Conservation (phyloP, 2,888 invertebrate genomes). For the Elegia similella region DNA sequence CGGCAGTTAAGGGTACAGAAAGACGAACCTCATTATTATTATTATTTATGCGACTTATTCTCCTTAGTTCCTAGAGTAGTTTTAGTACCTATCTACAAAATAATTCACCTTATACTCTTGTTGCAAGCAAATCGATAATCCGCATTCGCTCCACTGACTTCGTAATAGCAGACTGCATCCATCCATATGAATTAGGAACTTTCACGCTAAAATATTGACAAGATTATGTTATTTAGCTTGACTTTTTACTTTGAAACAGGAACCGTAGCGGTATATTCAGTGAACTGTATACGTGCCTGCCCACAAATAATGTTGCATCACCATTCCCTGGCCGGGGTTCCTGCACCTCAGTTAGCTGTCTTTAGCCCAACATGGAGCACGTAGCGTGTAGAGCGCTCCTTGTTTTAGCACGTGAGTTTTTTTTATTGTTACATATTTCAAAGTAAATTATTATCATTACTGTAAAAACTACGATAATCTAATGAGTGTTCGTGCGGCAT, state of each 20-base stretch:
- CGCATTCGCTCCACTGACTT: not conserved
- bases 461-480: not conserved
- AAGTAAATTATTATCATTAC: not conserved
- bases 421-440: conserved; percentile 16
- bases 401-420: conserved; percentile 69
- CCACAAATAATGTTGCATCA: not conserved
- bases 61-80: too few relatives aligned
- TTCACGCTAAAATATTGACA: not conserved
- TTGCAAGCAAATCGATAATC: too few relatives aligned
- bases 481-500: not conserved
- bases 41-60: too few relatives aligned
- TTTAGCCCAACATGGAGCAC: conserved; percentile 57
- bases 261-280: not conserved
- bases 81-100: too few relatives aligned
- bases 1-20: too few relatives aligned
- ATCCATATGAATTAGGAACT: not conserved
- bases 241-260: not conserved
- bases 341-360: conserved; percentile 36
- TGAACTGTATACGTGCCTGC: not conserved
- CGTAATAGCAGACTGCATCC: not conserved
- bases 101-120: too few relatives aligned
- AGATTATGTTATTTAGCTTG: conserved; percentile 1
- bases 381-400: conserved; percentile 48
- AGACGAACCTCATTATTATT: too few relatives aligned
- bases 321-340: not conserved